Base-by-base conservation (phyloP, 1,140 invertebrate species). In the Orius insidiosus region DNA sequence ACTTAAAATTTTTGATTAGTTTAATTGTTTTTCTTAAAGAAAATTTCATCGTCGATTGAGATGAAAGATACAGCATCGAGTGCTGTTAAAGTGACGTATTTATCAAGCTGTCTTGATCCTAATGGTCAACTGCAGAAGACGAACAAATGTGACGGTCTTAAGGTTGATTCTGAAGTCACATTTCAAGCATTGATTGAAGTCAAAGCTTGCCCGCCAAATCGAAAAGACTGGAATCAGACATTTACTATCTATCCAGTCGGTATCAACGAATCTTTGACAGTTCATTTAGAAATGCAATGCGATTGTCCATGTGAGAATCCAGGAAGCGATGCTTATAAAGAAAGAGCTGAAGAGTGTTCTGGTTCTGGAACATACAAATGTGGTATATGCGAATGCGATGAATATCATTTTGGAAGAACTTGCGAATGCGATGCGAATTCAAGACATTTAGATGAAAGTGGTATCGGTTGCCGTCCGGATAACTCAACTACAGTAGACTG, bases 201-300 rank as follows among this genome's bases (percentile, higher is more conserved):
- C 3, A 72, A 75, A 3, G 69, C 72, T 54, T 93, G 82, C 61
- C 81, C 76, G 4, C 65, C 71, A 46, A 74, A 87, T 60, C 71
- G 68, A 42, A 68, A 67, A 8, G 76, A 89, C 52, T 88, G 85
- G 78, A 76, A 72, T 16, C 80, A 86, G 59, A 71, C 63, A 9
- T 84, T 95, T 55, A 67, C 78, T 44, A 94, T 97, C 51, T 90
- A 90, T 65, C 90, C 90, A 1, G 85, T 93, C 15, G 90, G n/a
- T 51, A 76, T 95, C 34, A 82, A 85, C 49, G 93, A 96, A 62
- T 78, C 74, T 56, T 66, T 96, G 4, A 69, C 71, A 4, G 74
- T 96, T 1, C 78, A 90, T 53, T 59, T 96, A 47, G 78, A 90
- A 57, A 83, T 94, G 71, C 63, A 88, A 1, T 96, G 90, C 57